Evolutionary conservation across 2,888 invertebrate genomes (phyloP), one percentile per base, ranked within the genome.

Genomic region (Vandiemenella viatica): DNA sequence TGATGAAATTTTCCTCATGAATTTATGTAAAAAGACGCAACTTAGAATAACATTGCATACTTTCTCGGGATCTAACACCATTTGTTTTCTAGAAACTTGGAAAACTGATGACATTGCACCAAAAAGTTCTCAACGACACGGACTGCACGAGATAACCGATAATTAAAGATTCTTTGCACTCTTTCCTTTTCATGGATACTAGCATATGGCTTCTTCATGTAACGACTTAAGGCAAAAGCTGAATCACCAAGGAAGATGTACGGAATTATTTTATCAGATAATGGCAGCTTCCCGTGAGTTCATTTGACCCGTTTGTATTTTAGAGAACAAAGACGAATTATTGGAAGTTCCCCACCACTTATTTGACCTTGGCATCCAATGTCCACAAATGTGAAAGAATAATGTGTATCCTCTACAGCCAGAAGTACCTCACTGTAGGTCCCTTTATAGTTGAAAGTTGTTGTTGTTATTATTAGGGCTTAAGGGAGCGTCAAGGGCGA

Each of bases 181-280:
- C 18, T 20, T 38, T 15, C 40, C n/a, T 15, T 38, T 15, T 38
- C n/a, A 38, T 15, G n/a, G 15, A 16, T 15, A n/a, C 40, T 7
- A 38, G 17, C 8, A 38, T n/a, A 15, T 38, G 40, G 40, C 26
- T 23, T 23, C 26, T 8, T 23, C 26, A 23, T 23, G 26, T 23
- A 10, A 23, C 10, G 26, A 40, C 20, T 46, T 19, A 56, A 55
- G 46, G 26, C 26, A 52, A 58, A 55, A 46, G 55, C 57, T 38
- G 54, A 49, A 50, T 54, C 56, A 48, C 52, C 56, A 52, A 56
- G 48, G 56, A 63, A 59, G 50, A 59, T 56, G 55, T 57, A 58
- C 53, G 58, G 56, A 46, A 55, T 49, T 52, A 50, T 48, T 46
- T 53, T 51, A 45, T 49, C 51, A 10, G 55, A 56, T 38, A 57